Percentiles rank a stretch among this genome's conserved stretches.
phyloP scores from a whole-genome alignment of 1,140 invertebrate genomes.

The Gonatopus flavifemur region DNA sequence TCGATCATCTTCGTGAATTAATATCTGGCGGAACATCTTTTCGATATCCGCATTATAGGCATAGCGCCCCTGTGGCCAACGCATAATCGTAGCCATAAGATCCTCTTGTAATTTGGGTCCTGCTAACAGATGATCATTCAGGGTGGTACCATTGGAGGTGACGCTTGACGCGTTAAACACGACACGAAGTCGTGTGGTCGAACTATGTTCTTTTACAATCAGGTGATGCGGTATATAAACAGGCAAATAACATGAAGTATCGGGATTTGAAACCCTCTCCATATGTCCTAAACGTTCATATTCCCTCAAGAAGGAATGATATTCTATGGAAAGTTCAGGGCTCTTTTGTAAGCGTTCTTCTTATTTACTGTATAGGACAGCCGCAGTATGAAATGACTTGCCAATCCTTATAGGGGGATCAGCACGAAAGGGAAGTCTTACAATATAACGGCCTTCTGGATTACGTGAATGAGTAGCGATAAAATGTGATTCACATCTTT shows the following conservation, averaged over 20 bases:
- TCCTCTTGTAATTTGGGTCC: conserved; percentile 16
- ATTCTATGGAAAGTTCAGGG: not conserved
- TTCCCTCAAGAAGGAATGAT: not conserved
- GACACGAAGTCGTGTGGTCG: not conserved
- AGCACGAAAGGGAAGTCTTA: too few species aligned
- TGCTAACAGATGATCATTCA: conserved; percentile 1
- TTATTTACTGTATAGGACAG: too few species aligned
- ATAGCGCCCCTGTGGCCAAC: not conserved
- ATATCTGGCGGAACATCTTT: conserved; percentile 17
- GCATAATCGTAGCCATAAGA: not conserved
- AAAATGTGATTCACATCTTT: not conserved
- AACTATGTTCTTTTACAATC: not conserved
- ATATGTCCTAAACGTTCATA: not conserved
- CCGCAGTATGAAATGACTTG: too few species aligned
- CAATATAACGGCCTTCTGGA: too few species aligned
- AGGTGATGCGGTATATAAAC: conserved; percentile 22
- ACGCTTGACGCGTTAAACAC: conserved; percentile 16
- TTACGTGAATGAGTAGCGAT: too few species aligned
- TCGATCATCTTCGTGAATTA: not conserved
- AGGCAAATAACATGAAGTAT: not conserved
- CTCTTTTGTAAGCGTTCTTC: not conserved
- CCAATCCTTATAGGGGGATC: too few species aligned
- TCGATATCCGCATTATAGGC: conserved; percentile 4
- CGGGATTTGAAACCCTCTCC: not conserved
- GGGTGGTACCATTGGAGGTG: not conserved